phyloP scores from a whole-genome alignment of 1,140 invertebrate genomes.

The Hormaphis cornu region DNA sequence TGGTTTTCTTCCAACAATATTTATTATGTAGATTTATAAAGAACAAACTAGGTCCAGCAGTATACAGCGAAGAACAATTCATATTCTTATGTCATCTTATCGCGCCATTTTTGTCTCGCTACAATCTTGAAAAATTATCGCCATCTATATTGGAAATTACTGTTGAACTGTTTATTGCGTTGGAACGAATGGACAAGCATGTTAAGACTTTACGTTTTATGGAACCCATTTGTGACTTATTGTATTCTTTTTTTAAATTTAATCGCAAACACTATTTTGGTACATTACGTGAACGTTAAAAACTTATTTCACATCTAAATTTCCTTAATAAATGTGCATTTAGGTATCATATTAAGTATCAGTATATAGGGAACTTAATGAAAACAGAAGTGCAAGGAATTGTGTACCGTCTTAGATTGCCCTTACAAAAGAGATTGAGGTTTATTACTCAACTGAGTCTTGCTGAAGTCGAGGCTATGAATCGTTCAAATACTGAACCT shows the following conservation, averaged over 20 bases:
- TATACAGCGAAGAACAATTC: slow-evolving; percentile 81
- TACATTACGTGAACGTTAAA: not conserved
- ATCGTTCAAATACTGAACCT: not conserved
- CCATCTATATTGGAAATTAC: slow-evolving; percentile 73
- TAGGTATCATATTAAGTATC: slow-evolving; percentile 85
- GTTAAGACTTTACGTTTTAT: slow-evolving; percentile 70
- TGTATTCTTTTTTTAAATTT: slow-evolving; percentile 64
- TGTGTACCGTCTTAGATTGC: slow-evolving; percentile 72
- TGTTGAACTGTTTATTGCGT: slow-evolving; percentile 75
- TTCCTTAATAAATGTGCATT: slow-evolving; percentile 43
- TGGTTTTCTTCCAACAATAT: not conserved
- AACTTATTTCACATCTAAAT: not conserved
- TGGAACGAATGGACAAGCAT: slow-evolving; percentile 78
- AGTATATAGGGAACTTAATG: slow-evolving; percentile 91
- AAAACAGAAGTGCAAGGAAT: slow-evolving; percentile 84
- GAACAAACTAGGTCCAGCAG: slow-evolving; percentile 66
- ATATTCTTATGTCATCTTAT: slow-evolving; percentile 85
- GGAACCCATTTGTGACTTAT: slow-evolving; percentile 86
- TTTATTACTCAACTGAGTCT: slow-evolving; percentile 86
- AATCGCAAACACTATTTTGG: not conserved
- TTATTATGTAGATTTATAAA: slow-evolving; percentile 64
- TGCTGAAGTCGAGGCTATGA: slow-evolving; percentile 56
- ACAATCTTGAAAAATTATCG: slow-evolving; percentile 65
- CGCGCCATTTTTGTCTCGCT: slow-evolving; percentile 76
- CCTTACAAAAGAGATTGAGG: slow-evolving; percentile 76